Conservation (phyloP, 1,140 invertebrate species). For the Andrena cerasifolii region DNA sequence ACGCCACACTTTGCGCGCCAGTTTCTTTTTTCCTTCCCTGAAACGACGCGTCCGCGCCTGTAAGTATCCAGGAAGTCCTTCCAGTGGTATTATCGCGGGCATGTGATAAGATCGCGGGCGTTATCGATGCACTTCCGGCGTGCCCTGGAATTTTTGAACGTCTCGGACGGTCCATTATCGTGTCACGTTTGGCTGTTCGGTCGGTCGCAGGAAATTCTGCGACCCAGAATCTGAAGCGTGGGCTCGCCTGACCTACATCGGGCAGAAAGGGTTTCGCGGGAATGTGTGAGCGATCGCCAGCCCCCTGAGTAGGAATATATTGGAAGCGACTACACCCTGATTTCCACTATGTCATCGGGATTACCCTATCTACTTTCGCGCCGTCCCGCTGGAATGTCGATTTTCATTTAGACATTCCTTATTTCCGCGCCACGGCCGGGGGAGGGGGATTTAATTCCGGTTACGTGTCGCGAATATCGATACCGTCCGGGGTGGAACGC, state of each 20-base stretch:
- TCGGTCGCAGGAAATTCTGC: conserved; percentile 59
- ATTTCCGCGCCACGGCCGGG: conserved; percentile 17
- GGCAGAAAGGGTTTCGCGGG: conserved; percentile 52
- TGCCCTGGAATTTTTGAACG: conserved; percentile 27
- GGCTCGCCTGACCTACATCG: conserved; percentile 53
- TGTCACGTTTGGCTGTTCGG: conserved; percentile 50
- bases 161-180: conserved; percentile 48
- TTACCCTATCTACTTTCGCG: conserved; percentile 59
- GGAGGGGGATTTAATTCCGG: conserved; percentile 34
- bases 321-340: conserved; percentile 57
- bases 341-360: conserved; percentile 59
- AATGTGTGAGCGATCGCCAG: conserved; percentile 62
- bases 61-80: background rate
- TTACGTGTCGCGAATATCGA: conserved; percentile 40
- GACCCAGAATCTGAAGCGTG: conserved; percentile 36
- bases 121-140: conserved; percentile 35
- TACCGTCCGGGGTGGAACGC: background rate
- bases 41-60: background rate
- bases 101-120: background rate
- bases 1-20: too few species aligned
- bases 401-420: conserved; percentile 62
- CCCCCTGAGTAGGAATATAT: conserved; percentile 51
- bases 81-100: background rate
- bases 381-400: conserved; percentile 49
- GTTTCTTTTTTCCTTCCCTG: too few species aligned